Percentiles rank a stretch among this genome's conserved stretches.
Conservation (phyloP, 2,113 vertebrate species). For the Megaptera novaeangliae region DNA sequence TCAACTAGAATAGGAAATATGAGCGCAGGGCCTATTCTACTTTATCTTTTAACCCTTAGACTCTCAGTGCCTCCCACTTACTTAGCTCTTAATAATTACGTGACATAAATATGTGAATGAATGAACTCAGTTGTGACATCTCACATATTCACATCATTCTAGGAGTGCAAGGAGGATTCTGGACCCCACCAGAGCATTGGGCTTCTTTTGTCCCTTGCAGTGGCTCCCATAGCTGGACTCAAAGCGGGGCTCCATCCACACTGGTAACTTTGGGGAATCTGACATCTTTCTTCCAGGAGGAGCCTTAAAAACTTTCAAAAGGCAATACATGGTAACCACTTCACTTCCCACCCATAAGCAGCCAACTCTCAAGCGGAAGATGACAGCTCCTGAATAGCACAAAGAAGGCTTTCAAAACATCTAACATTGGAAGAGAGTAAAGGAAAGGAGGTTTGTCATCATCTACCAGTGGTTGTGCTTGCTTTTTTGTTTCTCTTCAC, state of each 20-base stretch:
- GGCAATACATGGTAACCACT: not conserved
- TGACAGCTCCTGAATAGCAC: not conserved
- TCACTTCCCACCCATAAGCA: not conserved
- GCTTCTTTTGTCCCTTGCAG: not conserved
- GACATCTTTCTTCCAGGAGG: not conserved
- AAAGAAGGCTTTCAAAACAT: not conserved
- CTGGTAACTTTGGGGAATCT: not conserved
- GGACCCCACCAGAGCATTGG: not conserved
- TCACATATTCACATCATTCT: not conserved
- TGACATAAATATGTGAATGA: not conserved
- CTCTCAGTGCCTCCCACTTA: not conserved
- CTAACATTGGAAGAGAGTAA: not conserved
- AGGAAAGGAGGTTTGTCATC: not conserved
- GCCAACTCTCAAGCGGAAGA: not conserved
- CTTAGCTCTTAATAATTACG: not conserved
- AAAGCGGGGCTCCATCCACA: not conserved
- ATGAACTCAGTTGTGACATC: not conserved
- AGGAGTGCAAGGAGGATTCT: not conserved
- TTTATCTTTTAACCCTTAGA: not conserved
- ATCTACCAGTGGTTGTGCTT: fast-evolving
- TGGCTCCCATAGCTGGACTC: not conserved
- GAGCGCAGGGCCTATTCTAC: not conserved
- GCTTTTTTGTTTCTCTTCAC: not conserved
- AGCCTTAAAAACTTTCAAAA: not conserved
- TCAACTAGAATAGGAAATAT: not conserved